phyloP scores from a whole-genome alignment of 2,888 invertebrate genomes.

The Ligdia adustata region DNA sequence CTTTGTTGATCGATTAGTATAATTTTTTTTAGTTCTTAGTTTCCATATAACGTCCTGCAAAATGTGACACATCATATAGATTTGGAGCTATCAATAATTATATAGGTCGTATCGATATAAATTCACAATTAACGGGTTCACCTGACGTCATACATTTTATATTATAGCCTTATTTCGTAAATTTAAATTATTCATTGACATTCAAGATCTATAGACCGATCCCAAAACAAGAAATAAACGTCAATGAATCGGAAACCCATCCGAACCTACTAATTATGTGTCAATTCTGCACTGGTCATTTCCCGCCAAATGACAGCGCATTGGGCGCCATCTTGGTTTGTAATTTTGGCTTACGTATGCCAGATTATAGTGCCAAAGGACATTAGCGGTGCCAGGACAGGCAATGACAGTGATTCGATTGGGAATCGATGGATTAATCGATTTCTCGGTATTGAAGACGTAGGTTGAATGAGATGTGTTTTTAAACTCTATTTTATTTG shows the following conservation, averaged over 20 bases:
- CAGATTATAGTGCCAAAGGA: conserved; percentile 72
- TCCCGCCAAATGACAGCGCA: conserved; percentile 74
- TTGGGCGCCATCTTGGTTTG: conserved; percentile 63
- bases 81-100: no score
- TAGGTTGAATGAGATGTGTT: conserved; percentile 21
- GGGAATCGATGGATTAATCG: conserved; percentile 52
- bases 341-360: conserved; percentile 69
- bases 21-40: no score
- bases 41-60: no score
- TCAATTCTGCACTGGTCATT: conserved; percentile 52
- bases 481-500: no score
- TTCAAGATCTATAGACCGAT: conserved; percentile 19
- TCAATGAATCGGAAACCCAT: conserved; percentile 65
- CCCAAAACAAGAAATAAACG: conserved; percentile 46
- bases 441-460: conserved; percentile 45
- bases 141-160: no score
- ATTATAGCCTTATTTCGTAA: no score
- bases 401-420: conserved; percentile 60
- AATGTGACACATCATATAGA: no score
- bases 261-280: conserved; percentile 66
- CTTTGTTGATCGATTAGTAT: no score
- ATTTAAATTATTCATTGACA: no score
- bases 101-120: no score
- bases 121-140: no score
- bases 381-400: conserved; percentile 65